Percentiles rank a stretch among this genome's conserved stretches.
These are phyloP conservation scores for Thera britannica DNA, from an alignment of 2,888 invertebrate species.

Conservation along the genomic window DNA sequence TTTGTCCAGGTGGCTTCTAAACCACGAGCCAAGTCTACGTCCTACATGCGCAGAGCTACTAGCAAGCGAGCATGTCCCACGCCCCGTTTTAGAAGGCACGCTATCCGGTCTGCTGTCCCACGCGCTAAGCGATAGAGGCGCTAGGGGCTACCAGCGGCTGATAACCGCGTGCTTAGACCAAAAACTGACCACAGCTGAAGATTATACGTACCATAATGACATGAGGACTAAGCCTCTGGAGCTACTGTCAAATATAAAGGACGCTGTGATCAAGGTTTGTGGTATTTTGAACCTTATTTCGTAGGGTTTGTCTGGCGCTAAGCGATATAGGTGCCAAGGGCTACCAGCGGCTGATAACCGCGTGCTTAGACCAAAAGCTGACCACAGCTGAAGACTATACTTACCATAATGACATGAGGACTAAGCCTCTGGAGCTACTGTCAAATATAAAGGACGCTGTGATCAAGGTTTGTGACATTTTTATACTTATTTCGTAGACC, in stretches of 20 bases:
- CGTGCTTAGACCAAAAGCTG: conserved; percentile 79
- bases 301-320: conserved; percentile 83
- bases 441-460: conserved; percentile 60
- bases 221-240: conserved; percentile 55
- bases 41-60: conserved; percentile 95
- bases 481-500: neutral
- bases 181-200: conserved; percentile 86
- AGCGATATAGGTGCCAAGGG: conserved; percentile 86
- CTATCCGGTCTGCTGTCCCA: conserved; percentile 92
- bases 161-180: conserved; percentile 74
- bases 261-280: conserved; percentile 62
- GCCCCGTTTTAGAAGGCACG: conserved; percentile 94
- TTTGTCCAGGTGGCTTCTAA: conserved; percentile 89
- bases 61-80: conserved; percentile 92
- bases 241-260: conserved; percentile 54
- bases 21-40: conserved; percentile 92
- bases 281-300: conserved; percentile 6
- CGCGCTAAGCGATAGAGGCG: conserved; percentile 90
- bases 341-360: conserved; percentile 64
- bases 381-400: conserved; percentile 90
- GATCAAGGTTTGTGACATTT: conserved; percentile 53
- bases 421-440: conserved; percentile 51
- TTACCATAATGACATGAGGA: conserved; percentile 85
- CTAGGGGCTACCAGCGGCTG: conserved; percentile 63
- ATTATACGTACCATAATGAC: conserved; percentile 90